Evolutionary conservation across 2,113 vertebrate species (phyloP), one percentile per base, ranked within the genome.

Genomic region (Atrichornis clamosus): DNA sequence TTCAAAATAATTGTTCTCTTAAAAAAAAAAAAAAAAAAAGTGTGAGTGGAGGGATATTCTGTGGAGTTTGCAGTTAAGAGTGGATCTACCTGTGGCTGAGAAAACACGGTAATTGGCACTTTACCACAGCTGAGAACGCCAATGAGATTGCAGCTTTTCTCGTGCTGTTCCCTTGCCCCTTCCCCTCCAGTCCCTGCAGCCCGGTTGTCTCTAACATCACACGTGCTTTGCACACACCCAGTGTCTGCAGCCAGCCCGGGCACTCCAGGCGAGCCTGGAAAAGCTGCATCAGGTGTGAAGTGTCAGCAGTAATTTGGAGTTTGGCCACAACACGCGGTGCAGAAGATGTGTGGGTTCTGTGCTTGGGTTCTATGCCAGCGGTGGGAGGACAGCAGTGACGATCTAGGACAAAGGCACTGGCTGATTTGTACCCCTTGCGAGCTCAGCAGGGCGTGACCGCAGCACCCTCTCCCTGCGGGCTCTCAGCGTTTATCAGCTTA

Each of bases 261-360:
- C 1, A 0, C 39, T 49, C 44, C 24, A 8, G 64, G 19, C n/a
- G 24, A 21, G 22, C 35, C 67, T 60, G 91, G 65, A 13, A 44
- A 13, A 6, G 28, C 68, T 3, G 0, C 16, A 2, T 2, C 0
- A 1, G 63, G 5, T n/a, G 27, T 13, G 0, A 56, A 56, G 72
- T 13, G 12, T 8, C 0, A 15, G 53, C 5, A 33, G 0, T 8
- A 10, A 8, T 8, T 1, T 39, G 39, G 60, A 13, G 44, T 49
- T 47, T 32, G 62, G 33, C 35, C 77, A 35, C 42, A 47, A 4
- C 26, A 7, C 13, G 3, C 0, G 1, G 11, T 1, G 1, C 13
- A 20, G 49, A 13, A 2, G 16, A 2, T 4, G 6, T 42, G 1
- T 11, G 18, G 9, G 15, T 11, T 55, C 67, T 44, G 62, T 10